Evolutionary conservation across 2,888 invertebrate species (phyloP).

Genomic region (Biston stratarius): DNA sequence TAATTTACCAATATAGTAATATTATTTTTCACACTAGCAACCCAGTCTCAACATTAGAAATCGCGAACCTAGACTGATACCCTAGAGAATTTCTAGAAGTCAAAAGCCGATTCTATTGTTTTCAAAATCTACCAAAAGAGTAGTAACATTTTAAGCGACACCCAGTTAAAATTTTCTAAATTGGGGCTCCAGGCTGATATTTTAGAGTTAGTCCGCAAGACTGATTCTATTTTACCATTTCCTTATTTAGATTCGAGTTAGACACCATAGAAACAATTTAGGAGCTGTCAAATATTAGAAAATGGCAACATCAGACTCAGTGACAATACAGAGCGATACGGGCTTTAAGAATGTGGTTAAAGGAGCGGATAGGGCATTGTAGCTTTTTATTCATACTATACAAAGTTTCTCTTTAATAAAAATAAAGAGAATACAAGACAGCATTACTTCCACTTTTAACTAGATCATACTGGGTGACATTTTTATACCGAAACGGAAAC

Average conservation of each 20-base stretch:
- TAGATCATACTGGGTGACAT: too few relatives aligned
- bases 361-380: too few relatives aligned
- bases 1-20: constrained; percentile 42
- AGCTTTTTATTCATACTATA: too few relatives aligned
- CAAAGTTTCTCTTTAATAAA: too few relatives aligned
- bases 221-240: neutral
- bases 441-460: too few relatives aligned
- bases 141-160: too few relatives aligned
- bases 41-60: constrained; percentile 44
- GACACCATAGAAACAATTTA: neutral
- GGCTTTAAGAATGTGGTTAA: too few relatives aligned
- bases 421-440: too few relatives aligned
- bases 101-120: neutral
- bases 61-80: constrained; percentile 28
- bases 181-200: neutral
- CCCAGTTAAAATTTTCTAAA: neutral
- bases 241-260: neutral
- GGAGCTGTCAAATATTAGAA: neutral
- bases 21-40: constrained; percentile 42
- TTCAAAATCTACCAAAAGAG: neutral
- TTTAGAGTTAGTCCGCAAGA: neutral
- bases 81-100: neutral
- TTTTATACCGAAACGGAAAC: too few relatives aligned
- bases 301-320: neutral
- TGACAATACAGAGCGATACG: too few relatives aligned